Base-by-base conservation (phyloP, 2,113 vertebrate genomes). In the Camarhynchus parvulus region DNA sequence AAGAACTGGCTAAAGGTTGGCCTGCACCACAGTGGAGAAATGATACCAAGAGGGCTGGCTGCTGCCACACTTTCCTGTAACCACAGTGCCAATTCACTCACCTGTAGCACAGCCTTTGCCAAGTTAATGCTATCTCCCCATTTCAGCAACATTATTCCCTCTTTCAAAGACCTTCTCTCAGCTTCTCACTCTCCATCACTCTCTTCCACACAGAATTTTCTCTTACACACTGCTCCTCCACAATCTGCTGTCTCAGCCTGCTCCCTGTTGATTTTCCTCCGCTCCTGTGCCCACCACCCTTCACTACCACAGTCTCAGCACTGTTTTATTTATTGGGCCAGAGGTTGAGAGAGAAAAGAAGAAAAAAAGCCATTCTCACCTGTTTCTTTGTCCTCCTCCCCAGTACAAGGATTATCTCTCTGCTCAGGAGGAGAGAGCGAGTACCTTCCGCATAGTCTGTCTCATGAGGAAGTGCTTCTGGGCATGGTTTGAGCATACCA, bases 1-100 rank as follows among this genome's bases (percentile, higher is more conserved):
- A 92, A 72, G 89, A 97, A 89, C 91, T 99, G 99, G 99, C 95
- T 97, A 55, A 98, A 97, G 98, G 99, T 99, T 94, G 89, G 96
- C 37, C 24, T 59, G 33, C 46, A 30, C 28, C 73, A 91, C 62
- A 25, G 11, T 14, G 9, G 35, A 72, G 22, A 62, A 64, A 31
- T 1, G 0, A 73, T 59, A 66, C 19, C 28, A 41, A 70, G 20
- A 22, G 3, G 80, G 25, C 30, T 63, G 61, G 63, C 61, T 72
- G 56, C 50, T 82, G 66, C 47, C 12, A 3, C 0, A 0, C 46
- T 50, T 68, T 42, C 30, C 59, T 21, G 5, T 69, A 31, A 33
- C 33, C 53, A 27, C 59, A 75, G 15, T 28, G n/a, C 33, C 46
- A 18, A 7, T 28, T 83, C 35, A 67, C 20, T 15, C 27, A 35